Base-by-base conservation (phyloP, 1,140 invertebrate species). In the Eupeodes corollae region DNA sequence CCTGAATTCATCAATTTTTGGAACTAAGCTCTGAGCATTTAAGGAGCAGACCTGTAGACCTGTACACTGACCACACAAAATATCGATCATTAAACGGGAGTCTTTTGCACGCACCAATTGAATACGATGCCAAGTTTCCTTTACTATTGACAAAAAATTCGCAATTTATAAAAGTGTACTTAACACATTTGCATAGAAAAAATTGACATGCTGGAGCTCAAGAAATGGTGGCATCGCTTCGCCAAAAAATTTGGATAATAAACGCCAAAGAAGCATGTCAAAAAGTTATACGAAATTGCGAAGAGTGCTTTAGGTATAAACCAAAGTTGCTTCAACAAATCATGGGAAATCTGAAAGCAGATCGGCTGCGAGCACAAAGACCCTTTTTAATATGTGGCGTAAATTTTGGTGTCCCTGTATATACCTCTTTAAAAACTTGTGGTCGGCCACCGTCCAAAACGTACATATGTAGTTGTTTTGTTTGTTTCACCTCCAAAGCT, bases 401-500 rank as follows among this genome's bases (percentile, higher is more conserved):
- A 9, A 39, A 53, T 21, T 51, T 42, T 44, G 51, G 49, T 37
- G 52, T 42, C 5, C 46, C 52, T 2, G 32, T 51, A 8, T 33
- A 43, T 2, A 35, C 45, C 8, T 21, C 30, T n/a, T 43, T 44
- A 11, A 44, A 41, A 21, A 48, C 48, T 39, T 19, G 49, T 15
- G 46, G 42, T 9, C 16, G 32, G 9, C 39, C 19, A 18, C 46
- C 48, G 1, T 3, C 34, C 3, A 51, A 53, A 43, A 44, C 34
- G 15, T 59, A 50, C 13, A 39, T 57, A 12, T n/a, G n/a, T n/a
- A n/a, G 14, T 35, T 3, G 33, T 56, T 0, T 59, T 61, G 44
- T 52, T 2, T 59, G 55, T 40, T 47, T 57, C 9, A 14, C 47
- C 1, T 54, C 55, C 6, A 61, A 59, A 41, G 62, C 61, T 9